phyloP scores from a whole-genome alignment of 2,797 vertebrate genomes.

The Nothura maculosa region DNA sequence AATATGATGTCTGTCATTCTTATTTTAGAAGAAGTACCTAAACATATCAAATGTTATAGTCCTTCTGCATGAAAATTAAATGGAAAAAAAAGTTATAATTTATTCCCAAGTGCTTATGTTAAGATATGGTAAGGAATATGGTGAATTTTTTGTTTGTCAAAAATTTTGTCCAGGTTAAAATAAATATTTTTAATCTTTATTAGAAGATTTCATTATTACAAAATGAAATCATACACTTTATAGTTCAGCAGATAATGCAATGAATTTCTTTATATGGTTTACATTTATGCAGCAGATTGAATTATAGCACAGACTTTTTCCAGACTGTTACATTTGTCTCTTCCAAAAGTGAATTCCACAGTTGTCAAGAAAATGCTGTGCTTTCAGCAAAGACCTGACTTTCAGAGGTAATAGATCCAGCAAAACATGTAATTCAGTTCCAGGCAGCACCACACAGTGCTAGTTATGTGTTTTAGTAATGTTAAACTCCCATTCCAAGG shows the following conservation, averaged over 20 bases:
- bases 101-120: not conserved
- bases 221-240: not conserved
- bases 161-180: not conserved
- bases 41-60: not conserved
- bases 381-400: not conserved
- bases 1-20: not conserved
- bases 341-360: slow-evolving; percentile 8
- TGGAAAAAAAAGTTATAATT: not conserved
- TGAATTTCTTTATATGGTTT: not conserved
- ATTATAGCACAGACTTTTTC: not conserved
- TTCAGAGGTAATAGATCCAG: not conserved
- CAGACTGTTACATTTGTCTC: not conserved
- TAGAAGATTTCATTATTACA: not conserved
- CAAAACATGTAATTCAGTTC: slow-evolving; percentile 4
- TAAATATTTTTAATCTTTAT: not conserved
- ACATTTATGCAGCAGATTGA: not conserved
- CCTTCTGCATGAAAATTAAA: not conserved
- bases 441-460: accelerated
- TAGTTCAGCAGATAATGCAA: not conserved
- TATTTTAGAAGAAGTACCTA: not conserved
- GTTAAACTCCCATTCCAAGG: slow-evolving; percentile 10
- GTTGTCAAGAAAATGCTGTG: not conserved
- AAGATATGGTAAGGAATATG: not conserved
- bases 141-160: not conserved
- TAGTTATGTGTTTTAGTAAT: not conserved